Conservation (phyloP, 2,888 invertebrate genomes). For the Bhutanitis thaidina region DNA sequence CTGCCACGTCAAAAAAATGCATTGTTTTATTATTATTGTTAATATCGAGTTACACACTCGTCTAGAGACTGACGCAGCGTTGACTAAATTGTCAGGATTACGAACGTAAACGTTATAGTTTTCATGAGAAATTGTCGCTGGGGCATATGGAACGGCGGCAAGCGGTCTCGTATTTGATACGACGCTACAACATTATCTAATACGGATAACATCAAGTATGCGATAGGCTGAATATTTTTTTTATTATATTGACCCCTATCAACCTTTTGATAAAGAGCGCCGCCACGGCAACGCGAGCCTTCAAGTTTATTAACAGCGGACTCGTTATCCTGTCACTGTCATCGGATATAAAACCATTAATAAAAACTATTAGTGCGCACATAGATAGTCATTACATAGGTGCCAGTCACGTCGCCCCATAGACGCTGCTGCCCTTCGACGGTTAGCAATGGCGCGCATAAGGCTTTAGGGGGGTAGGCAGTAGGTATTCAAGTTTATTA, state of each 20-base stretch:
- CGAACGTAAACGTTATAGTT: not conserved
- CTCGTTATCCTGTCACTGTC: too few species aligned
- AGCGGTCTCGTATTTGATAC: slow-evolving; percentile 9
- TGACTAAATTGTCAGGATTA: not conserved
- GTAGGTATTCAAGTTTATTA: too few species aligned
- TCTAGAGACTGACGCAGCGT: not conserved
- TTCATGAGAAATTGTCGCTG: not conserved
- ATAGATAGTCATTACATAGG: too few species aligned
- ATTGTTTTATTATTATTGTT: not conserved
- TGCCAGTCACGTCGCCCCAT: too few species aligned
- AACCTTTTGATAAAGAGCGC: not conserved
- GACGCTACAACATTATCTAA: slow-evolving; percentile 9
- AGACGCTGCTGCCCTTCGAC: too few species aligned
- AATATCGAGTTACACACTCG: not conserved
- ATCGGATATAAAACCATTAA: too few species aligned
- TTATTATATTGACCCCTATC: slow-evolving; percentile 4
- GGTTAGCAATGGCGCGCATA: too few species aligned
- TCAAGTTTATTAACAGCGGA: too few species aligned
- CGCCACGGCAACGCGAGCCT: too few species aligned
- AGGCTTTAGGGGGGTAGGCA: too few species aligned
- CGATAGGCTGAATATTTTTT: slow-evolving; percentile 6
- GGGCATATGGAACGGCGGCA: slow-evolving; percentile 11
- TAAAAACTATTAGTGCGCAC: too few species aligned
- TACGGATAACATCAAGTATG: slow-evolving; percentile 13
- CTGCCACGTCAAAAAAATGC: too few species aligned